These are phyloP conservation scores for Hydrophis major DNA, from an alignment of 2,797 vertebrate genomes.

Conservation along the genomic window DNA sequence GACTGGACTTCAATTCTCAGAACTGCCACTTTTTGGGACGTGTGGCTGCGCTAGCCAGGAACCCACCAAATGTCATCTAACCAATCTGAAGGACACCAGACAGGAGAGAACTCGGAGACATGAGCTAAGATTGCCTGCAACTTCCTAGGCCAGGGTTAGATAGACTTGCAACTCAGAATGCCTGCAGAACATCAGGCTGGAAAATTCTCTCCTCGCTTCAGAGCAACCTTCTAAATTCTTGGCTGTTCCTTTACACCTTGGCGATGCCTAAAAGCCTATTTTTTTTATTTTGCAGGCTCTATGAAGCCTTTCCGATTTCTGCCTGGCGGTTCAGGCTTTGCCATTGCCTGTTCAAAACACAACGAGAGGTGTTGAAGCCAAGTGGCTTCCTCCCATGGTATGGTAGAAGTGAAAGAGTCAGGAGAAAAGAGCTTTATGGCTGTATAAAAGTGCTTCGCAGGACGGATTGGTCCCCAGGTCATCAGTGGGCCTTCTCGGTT, in stretches of 20 bases:
- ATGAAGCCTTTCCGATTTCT: neutral
- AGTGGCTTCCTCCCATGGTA: neutral
- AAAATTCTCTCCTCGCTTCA: neutral
- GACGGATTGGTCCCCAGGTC: neutral
- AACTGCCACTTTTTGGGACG: neutral
- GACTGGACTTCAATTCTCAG: neutral
- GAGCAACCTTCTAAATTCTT: neutral
- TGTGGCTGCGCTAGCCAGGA: neutral
- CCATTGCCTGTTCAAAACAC: neutral
- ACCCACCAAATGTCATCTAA: neutral
- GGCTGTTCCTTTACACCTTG: neutral
- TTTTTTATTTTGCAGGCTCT: neutral
- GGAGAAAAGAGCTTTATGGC: neutral
- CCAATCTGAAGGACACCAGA: neutral
- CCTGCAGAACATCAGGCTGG: neutral
- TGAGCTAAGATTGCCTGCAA: neutral
- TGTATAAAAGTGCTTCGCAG: neutral
- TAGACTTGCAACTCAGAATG: neutral
- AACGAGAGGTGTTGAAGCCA: neutral
- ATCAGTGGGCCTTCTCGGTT: neutral
- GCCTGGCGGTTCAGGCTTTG: neutral
- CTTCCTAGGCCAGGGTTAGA: neutral
- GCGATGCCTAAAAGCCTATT: neutral
- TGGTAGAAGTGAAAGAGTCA: neutral
- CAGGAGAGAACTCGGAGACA: neutral